Base-by-base conservation (phyloP, 2,113 vertebrate species). In the Cyprinodon brontotheroides region DNA sequence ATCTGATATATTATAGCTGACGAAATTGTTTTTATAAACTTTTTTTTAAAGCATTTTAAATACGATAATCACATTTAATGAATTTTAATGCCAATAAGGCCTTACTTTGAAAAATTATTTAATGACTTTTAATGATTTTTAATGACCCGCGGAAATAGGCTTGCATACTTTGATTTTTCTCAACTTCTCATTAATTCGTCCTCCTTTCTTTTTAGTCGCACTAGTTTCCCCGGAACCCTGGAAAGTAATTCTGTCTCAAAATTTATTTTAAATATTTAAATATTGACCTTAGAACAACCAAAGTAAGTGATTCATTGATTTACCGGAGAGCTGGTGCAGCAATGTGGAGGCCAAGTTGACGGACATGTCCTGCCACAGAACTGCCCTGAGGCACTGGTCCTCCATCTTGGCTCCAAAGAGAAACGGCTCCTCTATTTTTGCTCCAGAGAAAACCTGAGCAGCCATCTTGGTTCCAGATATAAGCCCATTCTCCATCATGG, bases 311-410 rank as follows among this genome's bases (percentile, higher is more conserved):
- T 57, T 57, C 2, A 57, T 57, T 57, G 6, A 8, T 20, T 45
- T 72, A 92, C 91, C 92, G 84, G 92, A 93, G 60, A 93, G 92
- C 77, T 92, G 90, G 68, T 93, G 89, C 63, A 93, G 89, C 68
- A 93, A 82, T 4, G 92, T 91, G 36, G 92, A 93, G 1, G 92
- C 92, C 87, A 93, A 79, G 84, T 93, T 92, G 20, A 93, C 83
- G 0, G 92, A 93, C 90, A 91, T 92, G 89, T 93, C 92, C 83
- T 91, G 92, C 92, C 92, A 93, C 74, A 93, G 82, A 47, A 82
- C 89, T 0, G 89, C 92, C 17, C 86, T 37, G n/a, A 93, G 88
- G 41, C 90, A 92, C 77, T 91, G 85, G 12, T 91, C 86, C 10
- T 89, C 85, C 70, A 80, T 76, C 48, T 90, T 89, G 80, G 80